Base-by-base conservation (phyloP, 2,113 vertebrate genomes). In the Thunnus thynnus region DNA sequence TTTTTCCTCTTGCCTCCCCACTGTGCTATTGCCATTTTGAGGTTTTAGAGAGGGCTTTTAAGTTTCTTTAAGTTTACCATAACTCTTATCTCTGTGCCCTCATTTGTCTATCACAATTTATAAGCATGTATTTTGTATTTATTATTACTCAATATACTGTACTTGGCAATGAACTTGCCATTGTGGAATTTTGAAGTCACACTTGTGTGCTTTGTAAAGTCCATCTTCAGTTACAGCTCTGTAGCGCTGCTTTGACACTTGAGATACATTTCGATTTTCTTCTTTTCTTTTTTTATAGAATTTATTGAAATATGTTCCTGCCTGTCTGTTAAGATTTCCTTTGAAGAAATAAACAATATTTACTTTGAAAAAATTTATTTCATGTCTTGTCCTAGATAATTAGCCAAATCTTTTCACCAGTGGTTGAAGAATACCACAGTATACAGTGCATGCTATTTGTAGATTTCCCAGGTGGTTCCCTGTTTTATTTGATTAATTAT, bases 381-480 rank as follows among this genome's bases (percentile, higher is more conserved):
- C 10, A 62, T 20, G 27, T 7, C 63, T 60, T 52, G 68, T 27
- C 57, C 72, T 22, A 76, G 48, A 70, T 84, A 84, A 82, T 82
- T 36, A 79, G 66, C 44, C 44, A 52, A 67, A 61, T 63, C 25
- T 62, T 58, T 63, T 44, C 60, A 76, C 56, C 54, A 76, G 48
- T 25, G 20, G 52, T 83, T 73, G 47, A 82, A 81, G 27, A 87
- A 56, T 30, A 78, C 56, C 30, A 71, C 57, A 50, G 71, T 54
- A 79, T 80, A 64, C n/a, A 72, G 18, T 2, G 13, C 9, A 57
- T 8, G 3, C 61, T 76, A 80, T 88, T 86, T 85, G 74, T 32
- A 46, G 72, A 70, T 41, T 60, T 87, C 84, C 82, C 84, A 64
- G 16, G 84, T 76, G 90, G 72, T 67, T 72, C 61, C 27, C 17